These are phyloP conservation scores for Chloroclystis v-ata DNA, from an alignment of 2,888 invertebrate genomes.

Conservation along the genomic window DNA sequence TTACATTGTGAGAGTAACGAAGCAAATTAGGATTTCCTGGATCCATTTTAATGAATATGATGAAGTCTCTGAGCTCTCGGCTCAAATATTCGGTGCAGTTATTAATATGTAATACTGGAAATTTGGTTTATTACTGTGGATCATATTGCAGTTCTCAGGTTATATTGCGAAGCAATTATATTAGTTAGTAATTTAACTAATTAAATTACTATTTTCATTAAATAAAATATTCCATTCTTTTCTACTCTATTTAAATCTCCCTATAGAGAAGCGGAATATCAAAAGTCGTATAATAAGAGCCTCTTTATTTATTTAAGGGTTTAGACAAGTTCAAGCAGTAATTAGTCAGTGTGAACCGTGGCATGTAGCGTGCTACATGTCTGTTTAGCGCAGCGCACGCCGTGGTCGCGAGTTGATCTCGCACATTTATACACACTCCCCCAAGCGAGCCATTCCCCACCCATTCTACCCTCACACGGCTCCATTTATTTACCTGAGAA, in stretches of 20 bases:
- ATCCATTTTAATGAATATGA: slow-evolving; percentile 13
- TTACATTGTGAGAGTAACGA: slow-evolving; percentile 13
- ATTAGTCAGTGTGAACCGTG: slow-evolving; percentile 41
- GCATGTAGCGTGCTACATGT: slow-evolving; percentile 40
- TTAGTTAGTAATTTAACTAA: no score
- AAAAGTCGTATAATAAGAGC: no score
- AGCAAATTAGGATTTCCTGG: slow-evolving; percentile 8
- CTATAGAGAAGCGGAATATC: no score
- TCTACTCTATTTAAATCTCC: no score
- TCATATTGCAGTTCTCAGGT: background rate
- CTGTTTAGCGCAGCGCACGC: slow-evolving; percentile 42
- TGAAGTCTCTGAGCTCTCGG: slow-evolving; percentile 6
- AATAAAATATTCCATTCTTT: no score
- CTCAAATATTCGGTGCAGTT: slow-evolving; percentile 3
- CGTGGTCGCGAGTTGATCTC: slow-evolving; percentile 37
- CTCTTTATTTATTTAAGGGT: slow-evolving; percentile 13
- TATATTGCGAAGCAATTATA: no score
- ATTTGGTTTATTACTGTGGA: background rate
- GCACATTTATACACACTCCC: slow-evolving; percentile 43
- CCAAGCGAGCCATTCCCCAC: slow-evolving; percentile 36
- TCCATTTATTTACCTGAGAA: slow-evolving; percentile 36
- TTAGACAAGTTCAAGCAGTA: slow-evolving; percentile 38
- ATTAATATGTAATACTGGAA: background rate
- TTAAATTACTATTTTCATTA: no score
- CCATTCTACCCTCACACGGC: slow-evolving; percentile 30